Base-by-base conservation (phyloP, 1,140 invertebrate species). In the Pseudoatta argentina region DNA sequence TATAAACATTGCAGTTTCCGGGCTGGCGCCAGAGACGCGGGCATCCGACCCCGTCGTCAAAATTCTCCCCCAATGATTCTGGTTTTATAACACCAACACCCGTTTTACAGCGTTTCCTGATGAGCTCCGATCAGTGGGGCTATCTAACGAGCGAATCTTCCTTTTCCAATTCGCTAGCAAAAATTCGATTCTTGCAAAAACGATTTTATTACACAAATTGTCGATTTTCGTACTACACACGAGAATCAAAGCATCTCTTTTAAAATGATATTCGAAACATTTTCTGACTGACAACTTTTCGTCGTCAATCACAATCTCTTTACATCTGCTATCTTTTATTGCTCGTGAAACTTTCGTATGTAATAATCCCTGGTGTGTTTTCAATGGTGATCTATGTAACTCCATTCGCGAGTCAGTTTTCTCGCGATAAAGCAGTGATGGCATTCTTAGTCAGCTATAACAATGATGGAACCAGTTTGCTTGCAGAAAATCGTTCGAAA, bases 1-100 rank as follows among this genome's bases (percentile, higher is more conserved):
- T 90, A 92, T 92, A 91, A 92, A 92, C 91, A 90, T 79, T 67
- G 75, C 64, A 85, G 89, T 92, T 91, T 92, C 91, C 91, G 61
- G 83, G 30, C 61, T 69, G 91, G 91, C 91, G 91, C 91, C 89
- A 89, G 86, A 57, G 63, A 82, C 85, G 59, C 64, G 72, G 14
- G 6, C 34, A 30, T 59, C 55, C 61, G 12, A 34, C 44, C 57
- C 30, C 27, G 34, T 59, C 53, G 57, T 81, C 77, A 61, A 53
- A 83, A 89, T 72, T 78, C 53, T 85, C 78, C 64, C 71, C 24
- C 69, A 55, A 51, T 81, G n/a, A 78, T 76, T 64, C 59, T 72
- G 27, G 14, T 91, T 91, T 92, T 92, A 91, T 91, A 88, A 89
- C 82, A 63, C 63, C 91, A 91, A 92, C 91, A 85, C 71, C 72